phyloP scores from a whole-genome alignment of 2,113 vertebrate species.

The Empidonax traillii region DNA sequence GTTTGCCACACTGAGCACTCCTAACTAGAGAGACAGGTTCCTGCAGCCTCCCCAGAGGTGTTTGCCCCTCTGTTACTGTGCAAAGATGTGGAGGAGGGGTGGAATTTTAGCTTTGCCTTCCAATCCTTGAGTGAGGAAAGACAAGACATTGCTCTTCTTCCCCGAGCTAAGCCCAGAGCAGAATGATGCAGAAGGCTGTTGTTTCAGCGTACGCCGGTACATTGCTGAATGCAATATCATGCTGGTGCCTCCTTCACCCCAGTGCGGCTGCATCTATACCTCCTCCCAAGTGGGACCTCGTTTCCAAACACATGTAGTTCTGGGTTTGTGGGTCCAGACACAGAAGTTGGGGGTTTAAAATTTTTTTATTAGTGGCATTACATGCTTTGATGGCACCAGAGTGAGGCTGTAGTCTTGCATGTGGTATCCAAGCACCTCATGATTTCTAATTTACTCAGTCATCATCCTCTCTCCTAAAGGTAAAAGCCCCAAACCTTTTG shows the following conservation, averaged over 20 bases:
- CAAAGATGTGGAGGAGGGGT: background rate
- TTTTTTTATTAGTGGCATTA: background rate
- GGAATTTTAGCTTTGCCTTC: background rate
- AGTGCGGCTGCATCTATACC: background rate
- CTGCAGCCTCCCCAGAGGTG: background rate
- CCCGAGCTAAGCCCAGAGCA: background rate
- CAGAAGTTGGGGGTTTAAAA: background rate
- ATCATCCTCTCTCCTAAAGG: background rate
- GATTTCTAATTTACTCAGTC: background rate
- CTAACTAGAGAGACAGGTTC: background rate
- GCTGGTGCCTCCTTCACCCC: background rate
- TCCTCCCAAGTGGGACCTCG: background rate
- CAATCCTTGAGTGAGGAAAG: background rate
- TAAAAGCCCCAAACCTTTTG: background rate
- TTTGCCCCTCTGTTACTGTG: background rate
- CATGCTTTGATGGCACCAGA: background rate
- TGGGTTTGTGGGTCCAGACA: background rate
- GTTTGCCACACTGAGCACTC: background rate
- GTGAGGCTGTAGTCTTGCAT: background rate
- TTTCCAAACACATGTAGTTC: background rate
- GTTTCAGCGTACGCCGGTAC: background rate
- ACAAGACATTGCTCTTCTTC: background rate
- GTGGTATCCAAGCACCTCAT: background rate
- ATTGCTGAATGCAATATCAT: background rate
- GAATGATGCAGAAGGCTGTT: background rate